Conservation (phyloP, 1,140 invertebrate species). For the Phenacoccus solenopsis region DNA sequence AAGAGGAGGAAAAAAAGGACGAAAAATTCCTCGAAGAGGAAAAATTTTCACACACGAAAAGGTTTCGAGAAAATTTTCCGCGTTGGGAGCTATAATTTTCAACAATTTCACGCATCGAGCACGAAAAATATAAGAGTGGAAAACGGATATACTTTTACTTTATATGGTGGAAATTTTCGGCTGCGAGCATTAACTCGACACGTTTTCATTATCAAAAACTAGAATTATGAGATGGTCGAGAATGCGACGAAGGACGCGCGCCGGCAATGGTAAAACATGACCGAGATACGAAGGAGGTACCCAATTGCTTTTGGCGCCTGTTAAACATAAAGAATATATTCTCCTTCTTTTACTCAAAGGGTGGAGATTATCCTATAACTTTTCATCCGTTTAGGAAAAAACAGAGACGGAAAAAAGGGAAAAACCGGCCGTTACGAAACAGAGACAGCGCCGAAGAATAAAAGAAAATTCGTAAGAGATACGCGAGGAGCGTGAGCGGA, state of each 20-base stretch:
- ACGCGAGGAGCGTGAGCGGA: not conserved
- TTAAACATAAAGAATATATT: slow-evolving; percentile 18
- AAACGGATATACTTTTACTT: not conserved
- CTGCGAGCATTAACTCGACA: slow-evolving; percentile 5
- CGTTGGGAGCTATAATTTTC: too few species aligned
- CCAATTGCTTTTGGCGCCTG: slow-evolving; percentile 16
- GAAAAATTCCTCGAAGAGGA: too few species aligned
- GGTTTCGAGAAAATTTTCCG: too few species aligned
- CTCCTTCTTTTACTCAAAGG: slow-evolving; percentile 13
- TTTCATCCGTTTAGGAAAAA: slow-evolving; percentile 14
- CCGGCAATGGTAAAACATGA: slow-evolving; percentile 12
- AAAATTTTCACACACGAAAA: too few species aligned
- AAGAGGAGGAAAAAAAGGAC: too few species aligned
- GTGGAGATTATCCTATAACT: slow-evolving; percentile 17
- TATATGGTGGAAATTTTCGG: not conserved
- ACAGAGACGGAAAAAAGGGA: slow-evolving; percentile 9
- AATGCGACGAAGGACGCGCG: not conserved
- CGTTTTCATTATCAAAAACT: slow-evolving; percentile 4
- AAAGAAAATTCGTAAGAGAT: slow-evolving; percentile 9
- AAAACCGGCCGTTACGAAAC: not conserved
- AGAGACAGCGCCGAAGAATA: slow-evolving; percentile 7
- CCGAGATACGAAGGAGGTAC: slow-evolving; percentile 16
- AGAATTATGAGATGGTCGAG: slow-evolving; percentile 11
- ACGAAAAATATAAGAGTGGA: not conserved
- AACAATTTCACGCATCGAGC: not conserved